Percentiles rank a stretch among this genome's conserved stretches.
Evolutionary conservation across 2,888 invertebrate genomes (phyloP).

Genomic region (Lydus trimaculatus): DNA sequence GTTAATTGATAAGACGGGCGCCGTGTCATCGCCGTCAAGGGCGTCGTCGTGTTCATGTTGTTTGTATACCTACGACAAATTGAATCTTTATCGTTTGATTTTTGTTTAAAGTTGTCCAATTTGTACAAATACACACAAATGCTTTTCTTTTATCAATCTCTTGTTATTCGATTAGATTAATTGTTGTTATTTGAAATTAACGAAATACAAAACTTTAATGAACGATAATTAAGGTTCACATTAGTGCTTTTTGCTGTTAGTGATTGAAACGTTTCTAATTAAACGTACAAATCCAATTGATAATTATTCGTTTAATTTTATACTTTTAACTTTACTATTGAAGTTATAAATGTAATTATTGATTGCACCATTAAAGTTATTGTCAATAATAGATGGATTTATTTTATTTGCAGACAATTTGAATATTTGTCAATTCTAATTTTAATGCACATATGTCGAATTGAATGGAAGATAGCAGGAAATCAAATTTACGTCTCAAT

Average conservation of each 20-base stretch:
- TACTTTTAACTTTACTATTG: no score
- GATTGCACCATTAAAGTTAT: background rate
- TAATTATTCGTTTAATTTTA: no score
- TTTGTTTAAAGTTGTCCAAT: background rate
- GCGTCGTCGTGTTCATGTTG: background rate
- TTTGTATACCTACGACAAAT: background rate
- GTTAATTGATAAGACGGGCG: background rate
- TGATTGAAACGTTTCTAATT: no score
- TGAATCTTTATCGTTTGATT: background rate
- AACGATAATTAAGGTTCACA: no score
- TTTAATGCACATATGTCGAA: background rate
- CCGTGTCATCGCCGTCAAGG: background rate
- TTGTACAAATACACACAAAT: background rate
- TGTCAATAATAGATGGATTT: background rate
- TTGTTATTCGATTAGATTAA: no score
- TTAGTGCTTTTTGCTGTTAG: no score
- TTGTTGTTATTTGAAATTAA: no score
- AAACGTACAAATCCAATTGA: no score
- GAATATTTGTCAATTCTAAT: background rate
- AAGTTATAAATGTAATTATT: background rate
- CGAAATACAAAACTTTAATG: no score
- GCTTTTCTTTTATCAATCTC: no score
- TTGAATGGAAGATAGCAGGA: background rate
- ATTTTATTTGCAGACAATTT: background rate
- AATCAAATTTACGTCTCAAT: constrained; percentile 1